Evolutionary conservation across 1,140 invertebrate species (phyloP).

Genomic region (Danaus plexippus): DNA sequence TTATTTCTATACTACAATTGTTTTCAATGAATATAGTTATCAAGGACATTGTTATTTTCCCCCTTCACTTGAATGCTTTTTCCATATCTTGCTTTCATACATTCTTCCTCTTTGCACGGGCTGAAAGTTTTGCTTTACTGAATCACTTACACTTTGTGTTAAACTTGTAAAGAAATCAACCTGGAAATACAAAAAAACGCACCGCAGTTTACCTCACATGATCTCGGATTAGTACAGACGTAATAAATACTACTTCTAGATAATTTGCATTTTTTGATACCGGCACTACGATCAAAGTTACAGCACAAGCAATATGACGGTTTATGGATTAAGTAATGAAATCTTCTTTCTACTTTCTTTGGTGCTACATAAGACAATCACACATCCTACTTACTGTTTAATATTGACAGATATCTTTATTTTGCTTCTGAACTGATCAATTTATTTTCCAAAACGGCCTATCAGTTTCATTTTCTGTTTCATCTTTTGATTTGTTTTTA

Average conservation of each 20-base stretch:
- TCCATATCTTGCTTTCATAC: slow-evolving; percentile 66
- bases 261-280: slow-evolving; percentile 14
- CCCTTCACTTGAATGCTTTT: slow-evolving; percentile 67
- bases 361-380: slow-evolving; percentile 41
- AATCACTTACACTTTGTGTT: slow-evolving; percentile 63
- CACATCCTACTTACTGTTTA: slow-evolving; percentile 51
- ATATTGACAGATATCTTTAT: slow-evolving; percentile 52
- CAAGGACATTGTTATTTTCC: slow-evolving; percentile 42
- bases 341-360: slow-evolving; percentile 12
- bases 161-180: slow-evolving; percentile 43
- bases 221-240: slow-evolving; percentile 34
- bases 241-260: neutral
- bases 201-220: slow-evolving; percentile 47
- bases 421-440: slow-evolving; percentile 56
- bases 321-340: slow-evolving; percentile 19
- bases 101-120: slow-evolving; percentile 67
- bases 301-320: slow-evolving; percentile 22
- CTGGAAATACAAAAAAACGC: slow-evolving; percentile 47
- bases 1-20: slow-evolving; percentile 45
- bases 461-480: slow-evolving; percentile 62
- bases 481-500: slow-evolving; percentile 39
- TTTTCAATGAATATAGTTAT: slow-evolving; percentile 48
- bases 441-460: slow-evolving; percentile 71
- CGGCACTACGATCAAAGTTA: slow-evolving; percentile 37
- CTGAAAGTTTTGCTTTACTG: slow-evolving; percentile 64